Evolutionary conservation across 2,797 vertebrate genomes (phyloP).

Genomic region (Lerista edwardsae): DNA sequence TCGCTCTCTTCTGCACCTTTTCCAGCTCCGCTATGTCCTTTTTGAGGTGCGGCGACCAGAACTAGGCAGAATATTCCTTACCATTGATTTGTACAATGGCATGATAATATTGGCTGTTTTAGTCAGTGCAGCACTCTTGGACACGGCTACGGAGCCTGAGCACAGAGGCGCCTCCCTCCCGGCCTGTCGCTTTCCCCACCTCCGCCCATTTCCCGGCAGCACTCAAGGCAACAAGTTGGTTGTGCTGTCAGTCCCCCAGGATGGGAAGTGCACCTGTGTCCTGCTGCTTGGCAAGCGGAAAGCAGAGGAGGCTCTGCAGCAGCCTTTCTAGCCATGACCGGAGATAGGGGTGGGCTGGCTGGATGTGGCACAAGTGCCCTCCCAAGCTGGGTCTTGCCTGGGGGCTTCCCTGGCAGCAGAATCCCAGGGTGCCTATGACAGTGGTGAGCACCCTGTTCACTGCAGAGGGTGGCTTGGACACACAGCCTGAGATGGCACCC

Average conservation of each 20-base stretch:
- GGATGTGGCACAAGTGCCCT: not conserved
- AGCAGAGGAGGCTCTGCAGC: not conserved
- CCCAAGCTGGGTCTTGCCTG: too few species aligned
- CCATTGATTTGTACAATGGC: too few species aligned
- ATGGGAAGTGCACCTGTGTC: not conserved
- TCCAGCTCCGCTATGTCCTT: too few species aligned
- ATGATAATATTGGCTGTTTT: too few species aligned
- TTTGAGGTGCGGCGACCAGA: too few species aligned
- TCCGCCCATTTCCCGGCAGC: not conserved
- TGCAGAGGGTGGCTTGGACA: too few species aligned
- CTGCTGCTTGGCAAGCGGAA: not conserved
- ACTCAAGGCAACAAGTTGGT: not conserved
- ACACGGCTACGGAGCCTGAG: fast-evolving
- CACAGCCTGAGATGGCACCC: too few species aligned
- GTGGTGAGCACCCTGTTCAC: not conserved
- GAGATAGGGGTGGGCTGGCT: too few species aligned
- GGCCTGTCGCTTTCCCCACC: not conserved
- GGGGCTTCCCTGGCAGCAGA: not conserved
- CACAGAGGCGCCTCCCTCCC: not conserved
- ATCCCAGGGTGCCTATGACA: not conserved
- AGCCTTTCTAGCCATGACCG: not conserved
- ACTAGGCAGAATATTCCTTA: too few species aligned
- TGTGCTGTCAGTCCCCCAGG: not conserved
- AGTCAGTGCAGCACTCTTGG: too few species aligned
- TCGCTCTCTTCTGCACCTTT: too few species aligned